Base-by-base conservation (phyloP, 1,140 invertebrate genomes). In the Hydropsyche tenuis region DNA sequence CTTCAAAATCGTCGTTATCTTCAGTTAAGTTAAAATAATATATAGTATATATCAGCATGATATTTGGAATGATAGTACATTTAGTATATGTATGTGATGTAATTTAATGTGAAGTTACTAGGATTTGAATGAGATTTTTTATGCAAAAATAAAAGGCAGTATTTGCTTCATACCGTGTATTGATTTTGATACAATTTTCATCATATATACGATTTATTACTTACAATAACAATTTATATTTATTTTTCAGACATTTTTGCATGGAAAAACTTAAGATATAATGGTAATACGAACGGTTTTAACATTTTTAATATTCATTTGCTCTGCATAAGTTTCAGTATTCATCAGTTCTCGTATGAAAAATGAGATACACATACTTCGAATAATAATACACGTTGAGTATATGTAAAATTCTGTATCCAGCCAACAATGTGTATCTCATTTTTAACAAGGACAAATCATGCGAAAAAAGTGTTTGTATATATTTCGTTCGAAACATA, bases 401-500 rank as follows among this genome's bases (percentile, higher is more conserved):
- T 20, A 60, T 27, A 65, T 65, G n/a, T n/a, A 18, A 65, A 22
- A 16, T 43, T 20, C 9, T 65, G 6, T 43, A 65, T 65, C 63
- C 63, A 65, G 63, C 63, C 63, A 65, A 12, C 43, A 43, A 65
- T 65, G 9, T 65, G n/a, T 16, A 43, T 16, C 16, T 16, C n/a
- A 43, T 65, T 27, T 30, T 63, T 63, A 27, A 65, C 63, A 65
- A 42, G 63, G 43, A 65, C 18, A 23, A 27, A 60, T 65, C 30
- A 37, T 9, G 12, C 23, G 14, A 23, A 4, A 20, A 5, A 12
- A 23, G 22, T 20, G 6, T n/a, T n/a, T n/a, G n/a, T n/a, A n/a
- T n/a, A n/a, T n/a, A n/a, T n/a, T n/a, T n/a, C n/a, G n/a, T 66
- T 42, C 45, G 6, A 2, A 45, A 27, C 1, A 43, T 43, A 45